phyloP scores from a whole-genome alignment of 2,113 vertebrate genomes.

The Alligator mississippiensis region DNA sequence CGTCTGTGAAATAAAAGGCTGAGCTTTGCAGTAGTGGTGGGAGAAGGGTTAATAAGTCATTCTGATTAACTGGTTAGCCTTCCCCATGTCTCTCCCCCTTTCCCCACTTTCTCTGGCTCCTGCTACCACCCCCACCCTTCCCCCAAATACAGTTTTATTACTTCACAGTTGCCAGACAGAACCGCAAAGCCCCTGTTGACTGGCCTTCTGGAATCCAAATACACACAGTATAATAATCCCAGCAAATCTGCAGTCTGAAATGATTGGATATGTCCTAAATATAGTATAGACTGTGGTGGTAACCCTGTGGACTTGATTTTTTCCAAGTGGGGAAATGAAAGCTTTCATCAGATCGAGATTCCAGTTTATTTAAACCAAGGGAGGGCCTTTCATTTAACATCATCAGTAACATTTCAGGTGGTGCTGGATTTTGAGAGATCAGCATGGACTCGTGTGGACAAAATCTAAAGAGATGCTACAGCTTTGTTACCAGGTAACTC shows the following conservation, averaged over 20 bases:
- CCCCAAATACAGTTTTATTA: constrained; percentile 53
- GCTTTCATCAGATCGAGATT: constrained; percentile 66
- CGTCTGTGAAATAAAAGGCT: constrained; percentile 46
- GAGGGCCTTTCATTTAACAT: background rate
- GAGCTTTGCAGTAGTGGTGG: background rate
- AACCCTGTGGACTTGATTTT: constrained; percentile 42
- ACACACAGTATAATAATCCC: constrained; percentile 32
- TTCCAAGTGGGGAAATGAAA: constrained; percentile 67
- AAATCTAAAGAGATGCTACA: background rate
- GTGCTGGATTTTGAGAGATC: background rate
- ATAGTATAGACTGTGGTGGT: constrained; percentile 69
- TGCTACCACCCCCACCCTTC: constrained; percentile 23
- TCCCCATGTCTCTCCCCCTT: constrained; percentile 29
- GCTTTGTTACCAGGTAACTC: background rate
- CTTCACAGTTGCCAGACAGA: constrained; percentile 55
- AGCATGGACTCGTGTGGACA: background rate
- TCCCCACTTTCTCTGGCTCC: background rate
- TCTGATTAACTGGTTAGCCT: constrained; percentile 28
- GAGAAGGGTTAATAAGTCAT: constrained; percentile 32
- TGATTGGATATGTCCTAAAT: constrained; percentile 67
- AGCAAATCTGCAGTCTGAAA: constrained; percentile 42
- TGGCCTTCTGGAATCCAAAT: constrained; percentile 23
- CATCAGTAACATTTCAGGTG: constrained; percentile 21
- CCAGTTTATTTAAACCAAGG: constrained; percentile 16
- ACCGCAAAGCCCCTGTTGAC: constrained; percentile 53